phyloP scores from a whole-genome alignment of 2,888 invertebrate genomes.

The Branchipolynoe longqiensis region DNA sequence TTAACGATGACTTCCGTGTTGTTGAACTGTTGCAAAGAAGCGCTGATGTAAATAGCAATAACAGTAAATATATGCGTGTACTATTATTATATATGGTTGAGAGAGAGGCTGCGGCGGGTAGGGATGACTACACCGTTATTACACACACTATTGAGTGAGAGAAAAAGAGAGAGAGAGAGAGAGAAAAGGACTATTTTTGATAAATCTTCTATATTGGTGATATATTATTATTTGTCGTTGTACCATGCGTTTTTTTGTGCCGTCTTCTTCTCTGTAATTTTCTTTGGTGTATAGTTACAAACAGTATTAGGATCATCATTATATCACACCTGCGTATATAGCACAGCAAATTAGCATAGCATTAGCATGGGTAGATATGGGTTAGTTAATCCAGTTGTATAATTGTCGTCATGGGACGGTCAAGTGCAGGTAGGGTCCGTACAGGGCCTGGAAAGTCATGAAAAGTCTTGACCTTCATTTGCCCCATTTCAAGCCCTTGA shows the following conservation, averaged over 20 bases:
- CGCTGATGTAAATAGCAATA: not conserved
- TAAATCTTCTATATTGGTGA: constrained; percentile 37
- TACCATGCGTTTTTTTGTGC: not conserved
- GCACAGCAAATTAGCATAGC: not conserved
- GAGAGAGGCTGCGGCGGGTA: not conserved
- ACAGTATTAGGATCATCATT: constrained; percentile 11
- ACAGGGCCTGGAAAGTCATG: too few relatives aligned
- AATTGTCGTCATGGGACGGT: too few relatives aligned
- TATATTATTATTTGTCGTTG: constrained; percentile 20
- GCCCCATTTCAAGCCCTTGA: too few relatives aligned
- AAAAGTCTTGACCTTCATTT: too few relatives aligned
- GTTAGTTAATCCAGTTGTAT: too few relatives aligned
- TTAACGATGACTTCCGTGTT: not conserved
- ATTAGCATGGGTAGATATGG: not conserved
- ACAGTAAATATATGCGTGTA: too few relatives aligned
- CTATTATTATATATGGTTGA: not conserved
- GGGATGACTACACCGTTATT: constrained; percentile 1
- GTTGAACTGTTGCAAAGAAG: not conserved
- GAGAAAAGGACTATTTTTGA: constrained; percentile 28
- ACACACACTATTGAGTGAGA: constrained; percentile 16
- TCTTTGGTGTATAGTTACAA: too few relatives aligned
- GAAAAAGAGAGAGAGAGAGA: too few relatives aligned
- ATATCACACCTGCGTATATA: not conserved
- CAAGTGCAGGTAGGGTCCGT: too few relatives aligned
- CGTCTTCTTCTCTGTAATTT: too few relatives aligned